These are phyloP conservation scores for Drosophila ezoana DNA, from an alignment of 2,888 invertebrate genomes.

Conservation along the genomic window DNA sequence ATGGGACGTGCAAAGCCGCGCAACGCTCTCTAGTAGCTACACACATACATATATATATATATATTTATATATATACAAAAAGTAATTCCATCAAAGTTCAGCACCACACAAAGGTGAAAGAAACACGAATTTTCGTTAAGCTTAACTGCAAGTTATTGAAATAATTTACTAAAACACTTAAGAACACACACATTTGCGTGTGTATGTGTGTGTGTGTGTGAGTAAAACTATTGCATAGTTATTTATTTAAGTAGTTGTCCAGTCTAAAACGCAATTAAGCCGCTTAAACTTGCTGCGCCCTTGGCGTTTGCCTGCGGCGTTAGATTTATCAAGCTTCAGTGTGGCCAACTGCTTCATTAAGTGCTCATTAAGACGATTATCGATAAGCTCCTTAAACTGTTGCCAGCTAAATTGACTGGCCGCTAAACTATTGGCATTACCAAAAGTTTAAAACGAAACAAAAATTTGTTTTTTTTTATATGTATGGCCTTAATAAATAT, in stretches of 20 bases:
- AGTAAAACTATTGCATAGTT: slow-evolving; percentile 8
- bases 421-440: neutral
- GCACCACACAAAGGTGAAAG: slow-evolving; percentile 7
- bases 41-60: too few relatives aligned
- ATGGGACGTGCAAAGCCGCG: too few relatives aligned
- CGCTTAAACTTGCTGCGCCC: slow-evolving; percentile 25
- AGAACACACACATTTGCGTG: neutral
- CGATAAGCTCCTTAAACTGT: slow-evolving; percentile 34
- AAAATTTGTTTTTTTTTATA: slow-evolving; percentile 1
- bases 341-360: slow-evolving; percentile 15
- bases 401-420: neutral
- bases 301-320: neutral
- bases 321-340: neutral
- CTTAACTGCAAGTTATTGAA: slow-evolving; percentile 15
- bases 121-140: slow-evolving; percentile 19
- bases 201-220: slow-evolving; percentile 7
- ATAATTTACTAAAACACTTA: slow-evolving; percentile 26
- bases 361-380: slow-evolving; percentile 28
- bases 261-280: slow-evolving; percentile 36
- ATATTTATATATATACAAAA: neutral
- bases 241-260: slow-evolving; percentile 5
- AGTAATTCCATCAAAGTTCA: slow-evolving; percentile 23
- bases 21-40: too few relatives aligned
- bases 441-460: neutral
- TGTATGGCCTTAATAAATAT: too few relatives aligned